Conservation (phyloP, 1,140 invertebrate genomes). For the Dendroctonus valens region DNA sequence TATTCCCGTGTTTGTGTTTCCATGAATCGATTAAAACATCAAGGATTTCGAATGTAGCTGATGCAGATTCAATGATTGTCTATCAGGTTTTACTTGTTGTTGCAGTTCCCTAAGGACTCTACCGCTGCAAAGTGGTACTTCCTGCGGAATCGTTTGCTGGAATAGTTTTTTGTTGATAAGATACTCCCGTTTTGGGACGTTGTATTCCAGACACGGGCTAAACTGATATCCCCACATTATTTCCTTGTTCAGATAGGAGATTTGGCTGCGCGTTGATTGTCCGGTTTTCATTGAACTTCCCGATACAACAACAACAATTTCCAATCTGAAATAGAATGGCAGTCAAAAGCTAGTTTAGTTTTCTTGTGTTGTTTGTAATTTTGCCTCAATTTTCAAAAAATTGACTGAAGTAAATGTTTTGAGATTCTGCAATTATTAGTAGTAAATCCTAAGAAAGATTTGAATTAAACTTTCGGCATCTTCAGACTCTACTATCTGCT, state of each 20-base stretch:
- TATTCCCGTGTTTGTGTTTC: no score
- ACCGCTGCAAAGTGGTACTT: constrained; percentile 88
- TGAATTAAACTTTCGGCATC: background rate
- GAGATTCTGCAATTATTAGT: no score
- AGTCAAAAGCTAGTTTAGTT: no score
- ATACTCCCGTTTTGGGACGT: constrained; percentile 26
- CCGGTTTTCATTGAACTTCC: constrained; percentile 77
- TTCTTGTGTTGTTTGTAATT: no score
- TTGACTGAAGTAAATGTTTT: no score
- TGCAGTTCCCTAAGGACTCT: constrained; percentile 14
- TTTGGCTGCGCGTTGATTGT: constrained; percentile 67
- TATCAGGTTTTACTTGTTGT: constrained; percentile 3
- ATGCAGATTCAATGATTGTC: no score
- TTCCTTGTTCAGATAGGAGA: constrained; percentile 79
- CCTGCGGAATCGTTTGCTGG: constrained; percentile 86
- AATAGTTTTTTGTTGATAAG: constrained; percentile 65
- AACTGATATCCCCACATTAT: constrained; percentile 85
- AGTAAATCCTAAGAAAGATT: no score
- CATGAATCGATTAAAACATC: no score
- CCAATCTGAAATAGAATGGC: constrained; percentile 62
- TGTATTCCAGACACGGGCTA: constrained; percentile 45
- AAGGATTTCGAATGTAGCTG: no score
- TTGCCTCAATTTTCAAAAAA: no score
- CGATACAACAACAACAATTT: constrained; percentile 80
- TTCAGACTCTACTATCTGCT: no score